These are phyloP conservation scores for Alexandromys fortis DNA, from an alignment of 2,113 vertebrate species.

Conservation along the genomic window DNA sequence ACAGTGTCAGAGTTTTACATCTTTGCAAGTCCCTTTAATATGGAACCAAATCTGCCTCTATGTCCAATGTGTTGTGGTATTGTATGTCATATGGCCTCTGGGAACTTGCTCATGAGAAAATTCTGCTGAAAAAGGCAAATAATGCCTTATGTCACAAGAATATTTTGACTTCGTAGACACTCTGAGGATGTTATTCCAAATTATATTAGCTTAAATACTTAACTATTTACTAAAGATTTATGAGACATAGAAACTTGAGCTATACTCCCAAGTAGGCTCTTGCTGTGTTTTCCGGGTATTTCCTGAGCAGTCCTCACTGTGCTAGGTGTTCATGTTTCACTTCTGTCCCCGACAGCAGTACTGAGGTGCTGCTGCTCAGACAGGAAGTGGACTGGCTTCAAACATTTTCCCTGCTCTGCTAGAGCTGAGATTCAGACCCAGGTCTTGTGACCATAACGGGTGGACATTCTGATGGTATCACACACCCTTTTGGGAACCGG, in stretches of 20 bases:
- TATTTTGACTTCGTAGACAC: background rate
- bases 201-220: conserved; percentile 27
- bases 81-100: background rate
- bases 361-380: background rate
- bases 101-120: conserved; percentile 13
- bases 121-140: conserved; percentile 18
- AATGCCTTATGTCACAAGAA: conserved; percentile 27
- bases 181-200: background rate
- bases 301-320: background rate
- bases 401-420: background rate
- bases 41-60: conserved; percentile 4
- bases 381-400: background rate
- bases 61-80: background rate
- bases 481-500: background rate
- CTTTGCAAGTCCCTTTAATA: conserved; percentile 42
- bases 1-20: background rate
- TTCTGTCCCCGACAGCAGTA: background rate
- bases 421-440: conserved; percentile 11
- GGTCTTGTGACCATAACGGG: background rate
- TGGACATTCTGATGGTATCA: background rate
- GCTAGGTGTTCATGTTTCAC: background rate
- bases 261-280: background rate
- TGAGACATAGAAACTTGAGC: background rate
- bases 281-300: background rate
- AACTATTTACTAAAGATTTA: background rate